Evolutionary conservation across 1,140 invertebrate species (phyloP).

Genomic region (Trichoplusia ni): DNA sequence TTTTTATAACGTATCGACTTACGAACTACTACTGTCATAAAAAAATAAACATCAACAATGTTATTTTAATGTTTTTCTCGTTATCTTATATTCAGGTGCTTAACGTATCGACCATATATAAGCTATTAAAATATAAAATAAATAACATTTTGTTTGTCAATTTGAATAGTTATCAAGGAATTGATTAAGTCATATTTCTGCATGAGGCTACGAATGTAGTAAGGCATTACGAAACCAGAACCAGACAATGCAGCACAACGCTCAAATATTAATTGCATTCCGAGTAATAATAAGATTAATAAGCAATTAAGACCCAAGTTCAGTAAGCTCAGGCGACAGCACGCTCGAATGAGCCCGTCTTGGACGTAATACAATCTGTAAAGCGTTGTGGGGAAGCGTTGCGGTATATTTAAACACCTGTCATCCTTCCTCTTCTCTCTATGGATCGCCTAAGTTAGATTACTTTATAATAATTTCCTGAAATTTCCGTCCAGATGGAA

Average conservation of each 20-base stretch:
- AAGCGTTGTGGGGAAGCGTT: conserved; percentile 52
- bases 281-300: conserved; percentile 45
- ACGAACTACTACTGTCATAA: no score
- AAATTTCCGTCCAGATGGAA: conserved; percentile 65
- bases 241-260: neutral
- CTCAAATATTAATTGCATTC: conserved; percentile 16
- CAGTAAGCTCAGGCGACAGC: conserved; percentile 47
- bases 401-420: conserved; percentile 74
- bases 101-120: no score
- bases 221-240: neutral
- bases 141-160: no score
- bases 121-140: no score
- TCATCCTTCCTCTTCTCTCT: conserved; percentile 62
- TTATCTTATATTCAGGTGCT: no score
- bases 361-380: conserved; percentile 58
- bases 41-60: no score
- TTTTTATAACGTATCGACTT: no score
- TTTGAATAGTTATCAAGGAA: no score
- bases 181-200: no score
- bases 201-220: no score
- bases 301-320: conserved; percentile 61
- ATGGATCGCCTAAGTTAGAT: conserved; percentile 75
- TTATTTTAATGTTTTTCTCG: no score
- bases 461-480: conserved; percentile 76
- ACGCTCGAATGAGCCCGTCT: conserved; percentile 55